These are phyloP conservation scores for Muntiacus muntjak DNA, from an alignment of 2,113 vertebrate genomes.

Conservation along the genomic window DNA sequence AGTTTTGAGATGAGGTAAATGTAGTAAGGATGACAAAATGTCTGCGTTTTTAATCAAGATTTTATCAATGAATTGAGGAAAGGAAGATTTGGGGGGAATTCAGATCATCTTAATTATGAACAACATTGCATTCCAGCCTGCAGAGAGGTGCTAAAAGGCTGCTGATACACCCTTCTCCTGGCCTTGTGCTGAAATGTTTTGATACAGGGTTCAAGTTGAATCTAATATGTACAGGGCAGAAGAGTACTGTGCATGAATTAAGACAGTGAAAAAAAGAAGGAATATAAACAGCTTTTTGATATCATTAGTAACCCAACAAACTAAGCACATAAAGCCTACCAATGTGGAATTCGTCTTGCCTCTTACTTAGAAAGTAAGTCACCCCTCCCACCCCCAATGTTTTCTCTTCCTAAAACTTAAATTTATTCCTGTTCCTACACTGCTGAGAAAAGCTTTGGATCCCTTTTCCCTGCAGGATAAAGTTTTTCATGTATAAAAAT, in stretches of 20 bases:
- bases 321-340: neutral
- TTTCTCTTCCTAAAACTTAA: neutral
- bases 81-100: conserved; percentile 63
- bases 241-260: neutral
- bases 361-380: neutral
- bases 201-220: neutral
- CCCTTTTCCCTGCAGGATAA: neutral
- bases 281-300: neutral
- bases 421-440: neutral
- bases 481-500: neutral
- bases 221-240: neutral
- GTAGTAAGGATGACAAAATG: conserved; percentile 87
- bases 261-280: neutral
- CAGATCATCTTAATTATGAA: conserved; percentile 74
- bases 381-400: neutral
- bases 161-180: neutral
- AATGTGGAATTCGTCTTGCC: neutral
- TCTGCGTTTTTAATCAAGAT: conserved; percentile 88
- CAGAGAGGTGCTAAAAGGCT: neutral
- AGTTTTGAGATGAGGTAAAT: conserved; percentile 86
- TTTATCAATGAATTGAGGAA: conserved; percentile 79
- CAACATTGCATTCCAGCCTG: neutral
- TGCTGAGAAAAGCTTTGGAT: neutral
- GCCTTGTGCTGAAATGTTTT: neutral
- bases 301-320: neutral